Evolutionary conservation across 2,797 vertebrate species (phyloP), one percentile per base, ranked within the genome.

Genomic region (Thamnophis elegans): DNA sequence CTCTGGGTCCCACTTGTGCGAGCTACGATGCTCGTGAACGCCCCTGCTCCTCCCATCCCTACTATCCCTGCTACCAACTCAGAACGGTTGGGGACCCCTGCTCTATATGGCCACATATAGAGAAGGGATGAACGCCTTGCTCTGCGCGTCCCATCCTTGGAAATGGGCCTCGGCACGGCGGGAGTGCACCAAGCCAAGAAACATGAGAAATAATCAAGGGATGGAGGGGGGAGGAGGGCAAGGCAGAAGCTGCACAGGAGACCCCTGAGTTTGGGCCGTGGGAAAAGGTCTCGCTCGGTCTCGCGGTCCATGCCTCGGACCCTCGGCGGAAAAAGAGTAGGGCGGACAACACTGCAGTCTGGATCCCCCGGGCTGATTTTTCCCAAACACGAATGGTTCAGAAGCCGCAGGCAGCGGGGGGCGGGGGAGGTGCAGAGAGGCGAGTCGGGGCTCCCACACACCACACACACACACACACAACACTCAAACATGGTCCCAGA

Each of bases 181-280:
- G 94, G 97, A 96, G 97, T 97, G 97, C 96, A 97, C 96, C 96
- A 97, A 97, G 97, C 96, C 95, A 56, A 59, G 94, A 96, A 98
- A 96, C 97, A 93, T 94, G 96, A 97, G 96, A 95, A 96, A 95
- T 94, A 94, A 95, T 20, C 2, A 94, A 93, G 94, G 95, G 93
- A 51, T 51, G 6, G 47, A 95, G 88, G 92, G 51, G 94, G 89
- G 91, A 93, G 93, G 96, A 93, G 96, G 92, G 89, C 65, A 3
- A 82, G 73, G 73, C 73, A 47, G 4, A 68, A 62, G 92, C 85
- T n/a, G 92, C 89, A 3, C 68, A 91, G 95, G 96, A 95, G 96
- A 96, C 96, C 96, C 96, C 97, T 97, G 97, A 96, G 97, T 96
- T 95, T 96, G 93, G 97, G 97, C 95, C 2, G 92, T 82, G 92